Percentiles rank a stretch among this genome's conserved stretches.
Conservation (phyloP, 64 coral and sea anemone species). For the Exaiptasia diaphana region DNA sequence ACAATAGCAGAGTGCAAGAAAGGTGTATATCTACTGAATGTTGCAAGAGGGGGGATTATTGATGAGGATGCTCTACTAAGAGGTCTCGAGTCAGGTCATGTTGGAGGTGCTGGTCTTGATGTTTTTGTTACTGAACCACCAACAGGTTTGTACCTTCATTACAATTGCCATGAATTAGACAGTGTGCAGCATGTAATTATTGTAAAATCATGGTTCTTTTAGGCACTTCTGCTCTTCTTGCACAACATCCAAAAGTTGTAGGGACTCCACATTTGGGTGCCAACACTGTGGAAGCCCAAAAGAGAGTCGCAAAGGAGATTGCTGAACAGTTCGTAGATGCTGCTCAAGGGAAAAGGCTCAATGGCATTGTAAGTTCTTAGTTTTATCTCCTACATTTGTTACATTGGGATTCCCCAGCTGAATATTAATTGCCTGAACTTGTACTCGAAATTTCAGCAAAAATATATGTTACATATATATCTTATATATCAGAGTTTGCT, state of each 20-base stretch:
- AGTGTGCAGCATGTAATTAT: background rate
- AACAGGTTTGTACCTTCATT: slow-evolving; percentile 44
- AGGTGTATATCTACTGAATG: slow-evolving; percentile 89
- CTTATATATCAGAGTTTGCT: no score
- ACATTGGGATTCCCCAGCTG: background rate
- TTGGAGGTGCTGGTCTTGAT: slow-evolving; percentile 88
- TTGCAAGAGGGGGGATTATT: slow-evolving; percentile 93
- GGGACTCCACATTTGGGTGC: slow-evolving; percentile 95
- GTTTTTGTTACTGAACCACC: slow-evolving; percentile 92
- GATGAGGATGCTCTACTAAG: slow-evolving; percentile 80
- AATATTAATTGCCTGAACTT: no score
- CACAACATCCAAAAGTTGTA: slow-evolving; percentile 77
- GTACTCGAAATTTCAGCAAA: no score
- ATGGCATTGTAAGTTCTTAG: slow-evolving; percentile 72
- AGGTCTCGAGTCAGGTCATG: slow-evolving; percentile 84
- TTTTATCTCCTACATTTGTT: background rate
- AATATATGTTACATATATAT: no score
- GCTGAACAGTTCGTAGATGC: slow-evolving; percentile 96
- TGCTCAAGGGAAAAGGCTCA: slow-evolving; percentile 64
- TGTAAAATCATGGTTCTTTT: background rate
- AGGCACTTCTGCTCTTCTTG: slow-evolving; percentile 68
- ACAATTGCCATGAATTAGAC: background rate
- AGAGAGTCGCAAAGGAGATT: slow-evolving; percentile 92
- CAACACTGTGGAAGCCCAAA: slow-evolving; percentile 93
- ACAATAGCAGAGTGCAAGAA: slow-evolving; percentile 81